Evolutionary conservation across 2,797 vertebrate genomes (phyloP), one percentile per base, ranked within the genome.

Genomic region (Xenopus petersii): DNA sequence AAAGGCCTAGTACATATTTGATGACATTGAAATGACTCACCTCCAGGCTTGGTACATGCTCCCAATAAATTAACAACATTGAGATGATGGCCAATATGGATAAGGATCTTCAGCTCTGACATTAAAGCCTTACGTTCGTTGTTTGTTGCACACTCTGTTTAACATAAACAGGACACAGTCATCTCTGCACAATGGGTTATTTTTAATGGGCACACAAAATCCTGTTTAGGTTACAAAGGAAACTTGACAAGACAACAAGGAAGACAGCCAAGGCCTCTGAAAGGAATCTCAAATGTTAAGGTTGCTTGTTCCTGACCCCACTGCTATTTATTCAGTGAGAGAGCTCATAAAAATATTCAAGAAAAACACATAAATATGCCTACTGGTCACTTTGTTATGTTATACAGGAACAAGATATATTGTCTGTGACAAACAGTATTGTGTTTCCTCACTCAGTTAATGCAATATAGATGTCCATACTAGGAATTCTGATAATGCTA

Each of bases 51-150:
- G 21, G 96, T 98, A 82, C 96, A 98, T 56, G 95, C 96, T 83
- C 95, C 95, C 77, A 97, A 90, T 70, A 97, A 90, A 88, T 98
- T 98, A 81, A 98, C 95, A 42, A 98, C 96, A 0, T 98, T 98
- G 64, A 98, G 91, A 74, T 98, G 96, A 79, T 98, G 93, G 21
- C 96, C 95, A n/a, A 98, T 97, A 72, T 98, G 96, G 82, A 98
- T 98, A 81, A 98, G 90, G 81, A 97, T 98, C 88, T 98, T 98
- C 83, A 98, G 86, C 82, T 98, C 96, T 1, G 95, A 97, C 95
- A 98, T 98, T 80, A 98, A 89, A 79, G 96, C 95, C 84, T 95
- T 96, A 64, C 95, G 92, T 82, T 98, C 96, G 0, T 96, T 98
- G 59, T 93, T 94, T 0, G 94, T 97, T 64, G 96, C 96, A 65